Percentiles rank a stretch among this genome's conserved stretches.
These are phyloP conservation scores for Petrocephalus sullivani DNA, from an alignment of 2,797 vertebrate genomes.

Conservation along the genomic window DNA sequence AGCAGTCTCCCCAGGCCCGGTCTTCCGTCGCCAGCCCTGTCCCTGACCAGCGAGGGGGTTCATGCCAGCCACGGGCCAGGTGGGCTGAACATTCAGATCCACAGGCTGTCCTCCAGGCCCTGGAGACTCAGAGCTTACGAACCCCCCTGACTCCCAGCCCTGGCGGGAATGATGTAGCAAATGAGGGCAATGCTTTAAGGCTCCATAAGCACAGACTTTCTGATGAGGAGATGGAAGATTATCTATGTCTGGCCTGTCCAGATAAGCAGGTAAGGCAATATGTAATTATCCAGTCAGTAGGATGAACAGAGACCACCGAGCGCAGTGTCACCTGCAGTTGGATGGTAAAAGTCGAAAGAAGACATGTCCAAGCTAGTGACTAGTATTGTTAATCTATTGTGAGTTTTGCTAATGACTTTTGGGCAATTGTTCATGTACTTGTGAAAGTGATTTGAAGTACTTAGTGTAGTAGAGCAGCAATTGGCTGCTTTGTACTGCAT, in stretches of 20 bases:
- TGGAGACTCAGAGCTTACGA: neutral
- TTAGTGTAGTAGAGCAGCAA: neutral
- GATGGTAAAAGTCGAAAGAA: too few relatives aligned
- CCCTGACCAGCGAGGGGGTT: neutral
- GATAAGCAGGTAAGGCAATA: neutral
- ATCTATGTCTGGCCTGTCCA: neutral
- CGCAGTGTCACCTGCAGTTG: too few relatives aligned
- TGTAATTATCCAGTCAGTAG: too few relatives aligned
- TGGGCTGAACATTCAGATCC: neutral
- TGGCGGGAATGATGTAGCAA: neutral
- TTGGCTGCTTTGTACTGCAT: neutral
- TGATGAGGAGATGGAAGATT: neutral
- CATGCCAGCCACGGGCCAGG: neutral
- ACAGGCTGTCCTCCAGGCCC: neutral
- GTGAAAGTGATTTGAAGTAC: neutral
- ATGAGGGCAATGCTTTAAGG: neutral
- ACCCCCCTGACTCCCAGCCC: neutral
- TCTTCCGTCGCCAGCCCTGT: neutral
- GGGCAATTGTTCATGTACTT: neutral
- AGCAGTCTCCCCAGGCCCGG: neutral
- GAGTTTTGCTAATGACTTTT: neutral
- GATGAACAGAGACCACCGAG: too few relatives aligned
- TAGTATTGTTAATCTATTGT: neutral
- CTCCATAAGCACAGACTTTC: neutral
- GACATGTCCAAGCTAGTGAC: too few relatives aligned